Base-by-base conservation (phyloP, 2,888 invertebrate genomes). In the Drepanosiphum platanoidis region DNA sequence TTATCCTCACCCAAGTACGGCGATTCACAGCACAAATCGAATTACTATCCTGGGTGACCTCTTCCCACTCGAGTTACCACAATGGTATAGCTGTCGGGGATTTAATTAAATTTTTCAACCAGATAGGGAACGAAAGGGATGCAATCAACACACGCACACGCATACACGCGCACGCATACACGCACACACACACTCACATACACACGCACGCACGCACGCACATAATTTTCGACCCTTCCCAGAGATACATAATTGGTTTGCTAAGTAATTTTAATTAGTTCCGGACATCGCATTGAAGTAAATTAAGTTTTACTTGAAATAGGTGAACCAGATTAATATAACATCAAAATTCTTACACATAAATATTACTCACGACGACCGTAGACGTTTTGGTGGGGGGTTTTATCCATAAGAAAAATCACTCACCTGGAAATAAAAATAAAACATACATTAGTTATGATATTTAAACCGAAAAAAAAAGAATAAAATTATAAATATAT, bases 381-480 rank as follows among this genome's bases (percentile, higher is more conserved):
- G 22, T 27, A 68, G 18, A 30, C 7, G 42, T 39, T 18, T 78
- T 32, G 46, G 30, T 2, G n/a, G n/a, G n/a, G n/a, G n/a, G n/a
- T 36, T 36, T 66, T n/a, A 66, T 36, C 32, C 39, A 64, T 18
- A 66, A 18, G 46, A 27, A 34, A 27, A 13, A 81, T 71, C 58
- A 81, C 80, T 81, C 70, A 81, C 80, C 80, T 81, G 70, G 30
- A 81, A 80, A 80, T 70, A 32, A 70, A 79, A 34, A 80, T 61
- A 15, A 80, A 70, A 80, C 5, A 34, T 15, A 34, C 18, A 66
- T 66, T 18, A 32, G 15, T 66, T 18, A 64, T 4, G 3, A 8
- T n/a, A n/a, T 64, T 9, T 8, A 30, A 1, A n/a, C n/a, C n/a
- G n/a, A n/a, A n/a, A n/a, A n/a, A n/a, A n/a, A n/a, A n/a, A n/a